A percentile compares a stretch with the other conserved stretches of the same genome.
These are phyloP conservation scores for Eospalax fontanierii DNA, from an alignment of 2,797 vertebrate genomes.

Conservation along the genomic window DNA sequence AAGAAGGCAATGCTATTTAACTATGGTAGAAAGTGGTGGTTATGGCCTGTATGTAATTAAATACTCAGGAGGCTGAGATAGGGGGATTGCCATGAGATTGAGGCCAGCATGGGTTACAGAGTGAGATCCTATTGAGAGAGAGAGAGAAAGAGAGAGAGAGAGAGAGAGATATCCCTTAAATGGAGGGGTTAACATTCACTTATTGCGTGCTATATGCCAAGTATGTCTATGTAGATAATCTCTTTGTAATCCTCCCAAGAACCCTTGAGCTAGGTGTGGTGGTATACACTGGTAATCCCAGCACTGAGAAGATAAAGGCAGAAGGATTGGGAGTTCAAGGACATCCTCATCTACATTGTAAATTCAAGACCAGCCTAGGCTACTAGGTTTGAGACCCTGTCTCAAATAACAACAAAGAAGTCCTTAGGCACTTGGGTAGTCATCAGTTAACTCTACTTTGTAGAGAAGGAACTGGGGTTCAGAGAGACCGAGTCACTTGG, in stretches of 20 bases:
- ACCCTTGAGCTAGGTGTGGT: not conserved
- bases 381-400: not conserved
- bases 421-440: not conserved
- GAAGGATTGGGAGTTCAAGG: not conserved
- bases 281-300: not conserved
- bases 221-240: not conserved
- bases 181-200: not conserved
- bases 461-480: slow-evolving; percentile 23
- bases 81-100: not conserved
- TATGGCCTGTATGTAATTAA: not conserved
- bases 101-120: too few species aligned
- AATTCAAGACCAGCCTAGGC: not conserved
- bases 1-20: not conserved
- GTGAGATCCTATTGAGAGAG: not conserved
- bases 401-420: not conserved
- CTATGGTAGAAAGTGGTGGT: not conserved
- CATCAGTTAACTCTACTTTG: not conserved
- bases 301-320: not conserved
- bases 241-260: not conserved
- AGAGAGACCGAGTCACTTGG: not conserved
- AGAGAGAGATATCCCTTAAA: not conserved
- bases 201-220: not conserved
- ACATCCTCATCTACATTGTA: not conserved
- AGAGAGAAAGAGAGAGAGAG: not conserved
- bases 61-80: not conserved